phyloP scores from a whole-genome alignment of 2,888 invertebrate species.

The Netelia inedita region DNA sequence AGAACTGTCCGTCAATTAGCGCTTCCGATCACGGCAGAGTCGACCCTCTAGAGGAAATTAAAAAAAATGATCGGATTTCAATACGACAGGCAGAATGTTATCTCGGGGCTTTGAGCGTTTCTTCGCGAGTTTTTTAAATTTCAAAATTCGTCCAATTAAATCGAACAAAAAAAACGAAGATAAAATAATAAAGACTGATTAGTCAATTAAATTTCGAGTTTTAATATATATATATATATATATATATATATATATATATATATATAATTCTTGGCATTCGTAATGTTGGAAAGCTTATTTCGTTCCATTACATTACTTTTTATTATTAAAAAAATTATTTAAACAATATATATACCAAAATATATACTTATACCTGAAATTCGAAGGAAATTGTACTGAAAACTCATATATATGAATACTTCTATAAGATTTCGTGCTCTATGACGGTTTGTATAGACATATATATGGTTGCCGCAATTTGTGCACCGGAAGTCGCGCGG shows the following conservation, averaged over 20 bases:
- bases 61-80: not conserved
- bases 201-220: too few relatives aligned
- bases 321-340: too few relatives aligned
- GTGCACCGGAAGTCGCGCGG: constrained; percentile 41
- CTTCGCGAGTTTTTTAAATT: not conserved
- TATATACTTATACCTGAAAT: too few relatives aligned
- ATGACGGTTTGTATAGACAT: not conserved
- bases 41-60: constrained; percentile 14
- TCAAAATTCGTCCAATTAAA: not conserved
- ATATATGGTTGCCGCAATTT: not conserved
- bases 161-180: too few relatives aligned
- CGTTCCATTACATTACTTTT: too few relatives aligned
- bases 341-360: too few relatives aligned
- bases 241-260: too few relatives aligned
- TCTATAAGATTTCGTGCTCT: not conserved
- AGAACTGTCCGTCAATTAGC: constrained; percentile 29
- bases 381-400: too few relatives aligned
- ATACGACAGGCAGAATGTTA: not conserved
- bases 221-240: too few relatives aligned
- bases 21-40: constrained; percentile 31
- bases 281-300: too few relatives aligned
- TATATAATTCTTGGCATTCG: too few relatives aligned
- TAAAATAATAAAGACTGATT: too few relatives aligned
- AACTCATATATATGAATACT: not conserved
- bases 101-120: not conserved